phyloP scores from a whole-genome alignment of 92 coral and sea anemone species.

The Porites divaricata region DNA sequence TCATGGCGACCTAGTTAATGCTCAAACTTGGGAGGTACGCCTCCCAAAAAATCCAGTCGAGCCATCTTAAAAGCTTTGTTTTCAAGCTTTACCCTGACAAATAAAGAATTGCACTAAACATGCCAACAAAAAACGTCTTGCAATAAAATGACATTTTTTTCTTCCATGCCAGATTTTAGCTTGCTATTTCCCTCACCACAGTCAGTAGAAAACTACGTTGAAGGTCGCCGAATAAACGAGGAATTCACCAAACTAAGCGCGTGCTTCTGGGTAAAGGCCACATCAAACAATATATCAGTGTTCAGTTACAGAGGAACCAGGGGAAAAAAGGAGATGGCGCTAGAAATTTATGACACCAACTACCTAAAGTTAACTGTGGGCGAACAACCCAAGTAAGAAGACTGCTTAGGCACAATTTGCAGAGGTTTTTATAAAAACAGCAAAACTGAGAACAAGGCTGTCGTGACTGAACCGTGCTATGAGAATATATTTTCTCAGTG shows the following conservation, averaged over 20 bases:
- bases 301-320: slow-evolving; percentile 22
- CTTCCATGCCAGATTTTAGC: slow-evolving; percentile 6
- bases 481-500: too few species aligned
- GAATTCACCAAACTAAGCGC: background rate
- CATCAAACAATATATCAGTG: background rate
- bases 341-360: background rate
- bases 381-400: slow-evolving; percentile 4
- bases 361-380: slow-evolving; percentile 2
- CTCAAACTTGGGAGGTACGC: too few species aligned
- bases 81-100: too few species aligned
- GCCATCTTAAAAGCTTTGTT: too few species aligned
- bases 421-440: too few species aligned
- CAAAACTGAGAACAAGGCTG: too few species aligned
- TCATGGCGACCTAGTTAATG: too few species aligned
- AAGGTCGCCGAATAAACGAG: background rate
- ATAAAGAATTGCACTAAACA: background rate
- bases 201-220: background rate
- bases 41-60: too few species aligned
- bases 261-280: slow-evolving; percentile 34
- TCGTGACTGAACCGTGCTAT: too few species aligned
- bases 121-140: background rate
- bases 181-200: slow-evolving; percentile 12
- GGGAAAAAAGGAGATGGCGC: background rate
- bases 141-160: background rate
- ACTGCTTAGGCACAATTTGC: too few species aligned